Percentiles rank a stretch among this genome's conserved stretches.
These are phyloP conservation scores for Marisa cornuarietis DNA, from an alignment of 1,140 invertebrate species.

Conservation along the genomic window DNA sequence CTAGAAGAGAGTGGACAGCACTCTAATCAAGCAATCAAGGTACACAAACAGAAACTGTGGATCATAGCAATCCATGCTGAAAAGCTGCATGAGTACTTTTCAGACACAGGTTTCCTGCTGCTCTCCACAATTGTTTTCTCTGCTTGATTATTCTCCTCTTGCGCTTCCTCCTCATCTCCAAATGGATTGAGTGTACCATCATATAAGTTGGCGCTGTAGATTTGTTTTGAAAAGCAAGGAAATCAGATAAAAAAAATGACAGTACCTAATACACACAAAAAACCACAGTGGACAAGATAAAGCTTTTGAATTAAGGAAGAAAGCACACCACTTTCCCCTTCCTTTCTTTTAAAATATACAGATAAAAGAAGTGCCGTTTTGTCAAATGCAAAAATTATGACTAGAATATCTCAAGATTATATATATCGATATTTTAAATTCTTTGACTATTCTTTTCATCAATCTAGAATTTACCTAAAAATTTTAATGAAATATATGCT, in stretches of 20 bases:
- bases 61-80: slow-evolving; percentile 4
- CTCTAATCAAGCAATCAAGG: background rate
- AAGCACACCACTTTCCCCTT: background rate
- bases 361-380: no score
- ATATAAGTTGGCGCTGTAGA: slow-evolving; percentile 29
- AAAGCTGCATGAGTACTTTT: slow-evolving; percentile 28
- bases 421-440: no score
- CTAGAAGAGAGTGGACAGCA: background rate
- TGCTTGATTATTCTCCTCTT: slow-evolving; percentile 32
- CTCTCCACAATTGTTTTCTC: slow-evolving; percentile 39
- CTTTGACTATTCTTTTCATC: no score
- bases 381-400: no score
- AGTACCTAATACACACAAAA: no score
- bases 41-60: slow-evolving; percentile 10
- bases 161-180: slow-evolving; percentile 49
- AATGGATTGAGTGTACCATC: slow-evolving; percentile 58
- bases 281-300: no score
- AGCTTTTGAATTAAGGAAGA: no score
- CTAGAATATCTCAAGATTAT: no score
- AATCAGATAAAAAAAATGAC: background rate
- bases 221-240: slow-evolving; percentile 5
- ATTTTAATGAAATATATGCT: no score
- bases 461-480: no score
- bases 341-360: no score
- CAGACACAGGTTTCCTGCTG: slow-evolving; percentile 26